Percentiles rank a stretch among this genome's conserved stretches.
Evolutionary conservation across 1,140 invertebrate species (phyloP).

Genomic region (Linepithema humile): DNA sequence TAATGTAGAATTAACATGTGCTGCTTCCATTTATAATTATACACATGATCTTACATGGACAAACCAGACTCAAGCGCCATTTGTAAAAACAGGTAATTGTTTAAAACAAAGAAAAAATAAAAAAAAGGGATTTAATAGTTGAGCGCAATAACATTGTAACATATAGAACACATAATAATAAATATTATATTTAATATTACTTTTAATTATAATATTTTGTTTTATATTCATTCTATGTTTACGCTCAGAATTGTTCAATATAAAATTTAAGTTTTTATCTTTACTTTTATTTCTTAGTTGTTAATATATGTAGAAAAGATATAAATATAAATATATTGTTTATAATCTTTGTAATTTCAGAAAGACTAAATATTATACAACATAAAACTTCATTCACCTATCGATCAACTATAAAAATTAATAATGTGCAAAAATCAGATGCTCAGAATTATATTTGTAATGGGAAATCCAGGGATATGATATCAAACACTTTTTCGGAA

Average conservation of each 20-base stretch:
- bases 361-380: constrained; percentile 57
- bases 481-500: constrained; percentile 30
- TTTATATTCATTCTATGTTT: no score
- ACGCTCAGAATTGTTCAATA: no score
- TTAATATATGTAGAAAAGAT: background rate
- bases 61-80: constrained; percentile 34
- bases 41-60: constrained; percentile 81
- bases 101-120: background rate
- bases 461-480: constrained; percentile 42
- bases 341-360: constrained; percentile 55
- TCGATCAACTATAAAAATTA: constrained; percentile 70
- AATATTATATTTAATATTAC: no score
- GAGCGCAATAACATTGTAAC: background rate
- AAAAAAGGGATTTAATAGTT: background rate
- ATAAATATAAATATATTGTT: background rate
- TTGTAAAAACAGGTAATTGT: constrained; percentile 61
- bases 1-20: constrained; percentile 84
- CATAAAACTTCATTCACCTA: constrained; percentile 71
- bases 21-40: constrained; percentile 85
- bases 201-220: no score
- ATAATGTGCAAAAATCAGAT: constrained; percentile 70
- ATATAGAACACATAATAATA: no score
- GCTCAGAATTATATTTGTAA: constrained; percentile 72
- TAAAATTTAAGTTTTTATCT: no score
- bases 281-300: no score